Evolutionary conservation across 2,797 vertebrate genomes (phyloP).

Genomic region (Tapera naevia): DNA sequence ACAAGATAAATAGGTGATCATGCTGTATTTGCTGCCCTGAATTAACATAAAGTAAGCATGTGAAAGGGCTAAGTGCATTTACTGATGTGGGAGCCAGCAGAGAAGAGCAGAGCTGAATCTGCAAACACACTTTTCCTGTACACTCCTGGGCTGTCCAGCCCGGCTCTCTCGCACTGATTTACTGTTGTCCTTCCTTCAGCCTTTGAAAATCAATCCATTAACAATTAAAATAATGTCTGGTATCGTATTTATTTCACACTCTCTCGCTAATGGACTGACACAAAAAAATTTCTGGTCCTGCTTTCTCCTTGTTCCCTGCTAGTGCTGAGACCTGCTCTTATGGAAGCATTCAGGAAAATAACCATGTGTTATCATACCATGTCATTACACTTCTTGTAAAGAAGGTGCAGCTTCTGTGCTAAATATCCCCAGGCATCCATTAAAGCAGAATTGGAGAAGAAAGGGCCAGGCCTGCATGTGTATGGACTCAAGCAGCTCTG

Average conservation of each 20-base stretch:
- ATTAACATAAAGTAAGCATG: background rate
- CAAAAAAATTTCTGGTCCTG: background rate
- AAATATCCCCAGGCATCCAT: background rate
- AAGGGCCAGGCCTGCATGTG: background rate
- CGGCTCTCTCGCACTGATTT: background rate
- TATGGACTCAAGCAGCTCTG: background rate
- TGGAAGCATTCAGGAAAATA: background rate
- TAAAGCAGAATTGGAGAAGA: background rate
- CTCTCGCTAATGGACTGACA: background rate
- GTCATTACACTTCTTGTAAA: background rate
- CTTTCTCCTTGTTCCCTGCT: background rate
- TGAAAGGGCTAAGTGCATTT: background rate
- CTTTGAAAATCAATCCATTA: conserved; percentile 39
- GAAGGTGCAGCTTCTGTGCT: background rate
- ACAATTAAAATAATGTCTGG: conserved; percentile 37
- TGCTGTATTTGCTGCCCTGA: background rate
- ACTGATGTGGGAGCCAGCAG: conserved; percentile 17
- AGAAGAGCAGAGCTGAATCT: conserved; percentile 25
- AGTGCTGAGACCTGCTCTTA: background rate
- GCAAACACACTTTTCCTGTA: background rate
- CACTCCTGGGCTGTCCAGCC: background rate
- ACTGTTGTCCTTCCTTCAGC: conserved; percentile 42
- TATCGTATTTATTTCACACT: background rate
- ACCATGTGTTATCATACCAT: background rate
- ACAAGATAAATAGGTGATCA: background rate